Evolutionary conservation across 1,140 invertebrate genomes (phyloP).

Genomic region (Callitettix versicolor): DNA sequence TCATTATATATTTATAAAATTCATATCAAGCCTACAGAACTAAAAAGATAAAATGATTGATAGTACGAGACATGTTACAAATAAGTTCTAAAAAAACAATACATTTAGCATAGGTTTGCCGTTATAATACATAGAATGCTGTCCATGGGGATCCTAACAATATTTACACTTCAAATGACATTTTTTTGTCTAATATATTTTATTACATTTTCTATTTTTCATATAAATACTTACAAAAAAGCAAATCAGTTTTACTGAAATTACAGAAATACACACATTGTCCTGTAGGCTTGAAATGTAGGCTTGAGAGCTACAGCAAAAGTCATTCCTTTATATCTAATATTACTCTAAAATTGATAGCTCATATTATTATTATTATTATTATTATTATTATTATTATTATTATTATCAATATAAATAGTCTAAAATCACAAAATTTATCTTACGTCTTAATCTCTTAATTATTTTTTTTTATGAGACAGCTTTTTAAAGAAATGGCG

Average conservation of each 20-base stretch:
- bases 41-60: not conserved
- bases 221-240: constrained; percentile 9
- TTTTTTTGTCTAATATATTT: not conserved
- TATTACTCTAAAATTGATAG: constrained; percentile 12
- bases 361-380: constrained; percentile 10
- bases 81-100: not conserved
- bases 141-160: too few relatives aligned
- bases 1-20: constrained; percentile 12
- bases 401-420: constrained; percentile 13
- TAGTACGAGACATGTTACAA: too few relatives aligned
- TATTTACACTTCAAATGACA: not conserved
- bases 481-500: too few relatives aligned
- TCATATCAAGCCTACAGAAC: constrained; percentile 12
- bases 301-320: constrained; percentile 9
- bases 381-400: constrained; percentile 10
- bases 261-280: not conserved
- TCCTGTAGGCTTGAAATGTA: constrained; percentile 12
- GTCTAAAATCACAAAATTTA: constrained; percentile 12
- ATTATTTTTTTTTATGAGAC: not conserved
- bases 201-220: constrained; percentile 1
- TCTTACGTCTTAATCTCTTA: constrained; percentile 6
- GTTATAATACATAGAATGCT: not conserved
- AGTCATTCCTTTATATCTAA: constrained; percentile 10
- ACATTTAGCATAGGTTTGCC: constrained; percentile 3
- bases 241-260: constrained; percentile 7